Percentiles rank a stretch among this genome's conserved stretches.
These are phyloP conservation scores for Calonectris borealis DNA, from an alignment of 2,113 vertebrate genomes.

Conservation along the genomic window DNA sequence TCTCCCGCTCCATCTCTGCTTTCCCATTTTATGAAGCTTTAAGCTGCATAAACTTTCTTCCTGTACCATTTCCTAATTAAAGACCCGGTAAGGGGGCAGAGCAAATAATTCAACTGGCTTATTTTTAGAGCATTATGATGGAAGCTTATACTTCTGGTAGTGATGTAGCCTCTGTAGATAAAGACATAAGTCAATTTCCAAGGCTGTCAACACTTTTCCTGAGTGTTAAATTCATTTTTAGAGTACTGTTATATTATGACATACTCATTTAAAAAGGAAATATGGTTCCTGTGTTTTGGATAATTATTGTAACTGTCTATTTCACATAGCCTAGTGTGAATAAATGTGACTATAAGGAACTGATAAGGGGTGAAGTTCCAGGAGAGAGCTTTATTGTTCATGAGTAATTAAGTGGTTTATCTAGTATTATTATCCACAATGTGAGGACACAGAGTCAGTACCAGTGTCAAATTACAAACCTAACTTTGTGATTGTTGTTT, in stretches of 20 bases:
- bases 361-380: background rate
- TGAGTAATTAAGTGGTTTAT: background rate
- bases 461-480: background rate
- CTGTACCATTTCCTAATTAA: background rate
- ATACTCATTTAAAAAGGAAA: conserved; percentile 27
- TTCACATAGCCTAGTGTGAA: background rate
- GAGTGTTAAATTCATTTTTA: conserved; percentile 22
- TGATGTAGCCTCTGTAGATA: background rate
- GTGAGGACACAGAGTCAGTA: background rate
- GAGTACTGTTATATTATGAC: conserved; percentile 16
- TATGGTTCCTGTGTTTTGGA: background rate
- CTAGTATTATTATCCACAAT: background rate
- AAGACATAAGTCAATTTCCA: conserved; percentile 12
- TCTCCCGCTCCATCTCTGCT: background rate
- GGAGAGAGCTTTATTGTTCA: background rate
- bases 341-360: background rate
- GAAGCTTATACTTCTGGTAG: background rate
- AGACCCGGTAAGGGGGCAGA: background rate
- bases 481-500: background rate
- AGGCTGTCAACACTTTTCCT: conserved; percentile 26
- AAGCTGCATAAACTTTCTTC: background rate
- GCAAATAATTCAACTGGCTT: background rate
- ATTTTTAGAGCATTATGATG: background rate
- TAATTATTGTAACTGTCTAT: background rate
- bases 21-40: background rate